A percentile compares a stretch with the other conserved stretches of the same genome.
phyloP scores from a whole-genome alignment of 2,113 vertebrate genomes.

The Platysternon megacephalum region DNA sequence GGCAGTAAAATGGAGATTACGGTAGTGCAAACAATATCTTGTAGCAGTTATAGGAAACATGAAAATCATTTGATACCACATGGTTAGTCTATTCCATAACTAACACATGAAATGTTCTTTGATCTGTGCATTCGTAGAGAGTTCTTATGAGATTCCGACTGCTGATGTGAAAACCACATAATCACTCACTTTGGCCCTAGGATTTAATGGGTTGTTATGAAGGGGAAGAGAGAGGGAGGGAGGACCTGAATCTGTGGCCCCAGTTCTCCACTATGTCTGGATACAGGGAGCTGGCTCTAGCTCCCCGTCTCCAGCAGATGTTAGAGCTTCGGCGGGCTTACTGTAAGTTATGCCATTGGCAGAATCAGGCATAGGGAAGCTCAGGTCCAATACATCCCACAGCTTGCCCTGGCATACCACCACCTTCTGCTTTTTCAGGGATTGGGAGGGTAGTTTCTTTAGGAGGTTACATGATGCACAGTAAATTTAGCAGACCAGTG shows the following conservation, averaged over 20 bases:
- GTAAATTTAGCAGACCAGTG: not conserved
- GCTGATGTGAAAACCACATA: not conserved
- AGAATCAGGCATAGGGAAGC: not conserved
- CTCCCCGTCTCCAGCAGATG: not conserved
- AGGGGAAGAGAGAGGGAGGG: not conserved
- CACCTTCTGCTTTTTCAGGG: not conserved
- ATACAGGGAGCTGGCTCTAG: not conserved
- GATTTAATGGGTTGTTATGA: not conserved
- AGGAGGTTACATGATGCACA: not conserved
- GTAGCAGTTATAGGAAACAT: not conserved
- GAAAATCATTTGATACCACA: not conserved
- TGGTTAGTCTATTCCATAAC: accelerated
- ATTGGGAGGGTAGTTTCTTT: not conserved
- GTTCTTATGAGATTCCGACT: not conserved
- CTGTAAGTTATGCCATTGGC: not conserved
- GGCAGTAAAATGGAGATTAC: not conserved
- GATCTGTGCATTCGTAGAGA: not conserved
- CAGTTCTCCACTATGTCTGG: not conserved
- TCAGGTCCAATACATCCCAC: not conserved
- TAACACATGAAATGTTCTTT: not conserved
- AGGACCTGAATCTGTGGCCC: not conserved
- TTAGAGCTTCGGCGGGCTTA: not conserved
- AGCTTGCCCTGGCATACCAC: not conserved
- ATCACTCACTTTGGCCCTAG: not conserved
- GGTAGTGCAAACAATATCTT: not conserved